These are phyloP conservation scores for Lasioglossum villosulum DNA, from an alignment of 2,888 invertebrate genomes.

Conservation along the genomic window DNA sequence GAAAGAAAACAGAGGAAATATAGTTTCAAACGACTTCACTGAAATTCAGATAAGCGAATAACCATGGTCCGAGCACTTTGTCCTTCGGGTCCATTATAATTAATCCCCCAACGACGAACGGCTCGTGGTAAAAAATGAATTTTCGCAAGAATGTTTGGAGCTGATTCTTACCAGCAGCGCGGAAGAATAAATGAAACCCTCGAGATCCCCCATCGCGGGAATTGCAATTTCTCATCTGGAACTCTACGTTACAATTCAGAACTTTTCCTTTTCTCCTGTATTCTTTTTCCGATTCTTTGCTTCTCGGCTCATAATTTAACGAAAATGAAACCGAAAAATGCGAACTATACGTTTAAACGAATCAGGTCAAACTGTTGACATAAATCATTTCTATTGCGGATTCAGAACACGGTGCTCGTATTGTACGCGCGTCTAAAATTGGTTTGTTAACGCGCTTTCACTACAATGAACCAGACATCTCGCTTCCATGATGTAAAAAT, in stretches of 20 bases:
- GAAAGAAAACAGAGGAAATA: background rate
- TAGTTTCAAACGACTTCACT: constrained; percentile 14
- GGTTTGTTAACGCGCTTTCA: background rate
- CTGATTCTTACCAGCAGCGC: constrained; percentile 57
- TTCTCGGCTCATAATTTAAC: background rate
- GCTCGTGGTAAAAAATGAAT: constrained; percentile 29
- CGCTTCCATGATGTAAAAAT: too few relatives aligned
- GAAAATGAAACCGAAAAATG: background rate
- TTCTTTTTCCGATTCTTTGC: background rate
- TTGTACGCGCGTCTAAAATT: background rate
- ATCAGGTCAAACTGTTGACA: background rate
- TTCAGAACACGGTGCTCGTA: background rate
- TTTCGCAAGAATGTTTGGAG: constrained; percentile 51
- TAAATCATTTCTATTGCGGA: background rate
- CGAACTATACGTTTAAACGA: background rate
- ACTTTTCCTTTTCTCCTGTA: background rate
- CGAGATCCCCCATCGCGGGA: constrained; percentile 36
- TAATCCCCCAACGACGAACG: constrained; percentile 54
- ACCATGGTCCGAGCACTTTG: constrained; percentile 31
- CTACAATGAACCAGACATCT: too few relatives aligned
- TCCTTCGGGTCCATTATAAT: constrained; percentile 51
- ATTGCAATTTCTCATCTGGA: constrained; percentile 39
- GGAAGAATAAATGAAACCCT: constrained; percentile 60
- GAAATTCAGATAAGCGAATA: constrained; percentile 24
- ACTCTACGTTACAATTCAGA: constrained; percentile 44